These are phyloP conservation scores for Drosophila siamana DNA, from an alignment of 2,888 invertebrate genomes.

Conservation along the genomic window DNA sequence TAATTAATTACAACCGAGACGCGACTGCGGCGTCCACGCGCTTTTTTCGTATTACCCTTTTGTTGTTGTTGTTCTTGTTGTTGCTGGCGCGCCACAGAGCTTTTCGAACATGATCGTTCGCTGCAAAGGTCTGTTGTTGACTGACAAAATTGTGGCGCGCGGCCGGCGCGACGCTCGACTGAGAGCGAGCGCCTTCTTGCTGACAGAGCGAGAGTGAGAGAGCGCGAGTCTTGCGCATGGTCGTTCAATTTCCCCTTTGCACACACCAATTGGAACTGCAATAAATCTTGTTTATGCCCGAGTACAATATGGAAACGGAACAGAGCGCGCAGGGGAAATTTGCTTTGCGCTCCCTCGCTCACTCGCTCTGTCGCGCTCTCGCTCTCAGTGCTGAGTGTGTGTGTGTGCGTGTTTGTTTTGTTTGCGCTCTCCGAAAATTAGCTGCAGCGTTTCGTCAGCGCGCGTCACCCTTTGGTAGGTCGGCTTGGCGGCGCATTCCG, in stretches of 20 bases:
- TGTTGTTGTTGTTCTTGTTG: constrained; percentile 2
- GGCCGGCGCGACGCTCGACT: constrained; percentile 53
- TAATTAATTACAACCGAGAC: constrained; percentile 73
- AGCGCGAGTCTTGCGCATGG: constrained; percentile 34
- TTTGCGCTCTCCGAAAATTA: constrained; percentile 42
- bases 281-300: constrained; percentile 69
- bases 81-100: constrained; percentile 64
- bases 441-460: constrained; percentile 69
- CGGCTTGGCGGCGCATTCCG: constrained; percentile 54
- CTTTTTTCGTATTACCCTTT: constrained; percentile 45
- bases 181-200: background rate
- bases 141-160: constrained; percentile 67
- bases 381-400: background rate
- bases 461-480: constrained; percentile 57
- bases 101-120: constrained; percentile 81
- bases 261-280: constrained; percentile 58
- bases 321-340: constrained; percentile 67
- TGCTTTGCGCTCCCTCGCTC: constrained; percentile 29
- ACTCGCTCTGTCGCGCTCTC: background rate
- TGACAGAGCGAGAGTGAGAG: constrained; percentile 16
- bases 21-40: constrained; percentile 44
- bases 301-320: constrained; percentile 60
- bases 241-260: constrained; percentile 60
- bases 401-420: constrained; percentile 2
- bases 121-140: constrained; percentile 83